phyloP scores from a whole-genome alignment of 64 coral and sea anemone species.

The Stichodactyla helianthus region DNA sequence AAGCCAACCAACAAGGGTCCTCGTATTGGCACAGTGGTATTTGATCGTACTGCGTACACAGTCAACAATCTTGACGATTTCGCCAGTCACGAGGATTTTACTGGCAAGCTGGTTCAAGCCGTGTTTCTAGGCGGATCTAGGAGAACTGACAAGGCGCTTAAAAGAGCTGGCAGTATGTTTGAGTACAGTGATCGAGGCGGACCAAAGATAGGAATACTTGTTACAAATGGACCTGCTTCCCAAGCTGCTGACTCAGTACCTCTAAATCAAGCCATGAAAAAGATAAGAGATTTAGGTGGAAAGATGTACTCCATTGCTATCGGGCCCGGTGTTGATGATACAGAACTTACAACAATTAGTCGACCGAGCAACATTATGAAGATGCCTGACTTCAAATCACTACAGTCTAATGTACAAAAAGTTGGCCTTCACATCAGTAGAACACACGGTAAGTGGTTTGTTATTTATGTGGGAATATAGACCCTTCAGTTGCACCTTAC shows the following conservation, averaged over 20 bases:
- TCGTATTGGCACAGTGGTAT: constrained; percentile 19
- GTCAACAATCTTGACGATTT: background rate
- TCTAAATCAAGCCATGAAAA: constrained; percentile 26
- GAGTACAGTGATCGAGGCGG: constrained; percentile 1
- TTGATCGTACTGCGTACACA: constrained; percentile 4
- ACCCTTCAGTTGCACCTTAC: background rate
- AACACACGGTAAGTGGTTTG: constrained; percentile 8
- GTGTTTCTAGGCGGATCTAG: constrained; percentile 37
- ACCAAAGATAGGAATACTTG: constrained; percentile 30
- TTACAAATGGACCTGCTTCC: constrained; percentile 11
- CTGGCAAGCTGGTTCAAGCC: constrained; percentile 19
- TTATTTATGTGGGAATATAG: background rate
- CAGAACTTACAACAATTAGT: constrained; percentile 29
- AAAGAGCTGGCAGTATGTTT: constrained; percentile 43
- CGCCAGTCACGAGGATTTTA: constrained; percentile 1
- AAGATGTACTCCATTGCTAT: constrained; percentile 48
- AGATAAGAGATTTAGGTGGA: constrained; percentile 38
- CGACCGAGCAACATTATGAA: constrained; percentile 21
- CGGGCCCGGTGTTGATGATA: constrained; percentile 1
- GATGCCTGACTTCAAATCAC: constrained; percentile 21
- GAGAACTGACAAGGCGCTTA: constrained; percentile 47
- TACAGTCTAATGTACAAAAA: constrained; percentile 20
- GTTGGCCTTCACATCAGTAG: constrained; percentile 19
- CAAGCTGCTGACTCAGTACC: constrained; percentile 21
- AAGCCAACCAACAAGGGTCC: constrained; percentile 25